Conservation (phyloP, 2,113 vertebrate genomes). For the Saguinus imperator region DNA sequence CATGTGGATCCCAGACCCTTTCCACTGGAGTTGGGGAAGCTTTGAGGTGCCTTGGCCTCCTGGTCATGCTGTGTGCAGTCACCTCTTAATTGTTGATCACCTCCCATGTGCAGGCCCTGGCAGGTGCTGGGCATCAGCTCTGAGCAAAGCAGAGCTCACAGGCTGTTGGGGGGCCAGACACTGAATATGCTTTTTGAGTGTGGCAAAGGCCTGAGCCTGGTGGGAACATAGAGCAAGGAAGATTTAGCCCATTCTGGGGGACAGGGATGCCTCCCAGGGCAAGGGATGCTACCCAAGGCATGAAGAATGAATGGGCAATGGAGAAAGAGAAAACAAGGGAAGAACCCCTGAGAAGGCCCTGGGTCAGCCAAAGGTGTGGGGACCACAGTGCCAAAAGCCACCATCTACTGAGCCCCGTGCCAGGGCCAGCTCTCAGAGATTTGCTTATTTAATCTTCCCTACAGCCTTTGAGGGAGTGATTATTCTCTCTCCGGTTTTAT, state of each 20-base stretch:
- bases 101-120: background rate
- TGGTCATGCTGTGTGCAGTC: background rate
- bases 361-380: no score
- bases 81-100: background rate
- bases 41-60: background rate
- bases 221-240: background rate
- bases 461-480: background rate
- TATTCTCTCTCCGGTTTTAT: background rate
- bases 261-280: background rate
- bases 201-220: background rate
- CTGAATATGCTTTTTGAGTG: background rate
- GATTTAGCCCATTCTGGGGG: background rate
- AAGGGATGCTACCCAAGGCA: background rate
- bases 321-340: background rate
- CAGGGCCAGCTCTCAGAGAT: background rate
- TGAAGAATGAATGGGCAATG: background rate
- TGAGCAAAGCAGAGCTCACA: background rate
- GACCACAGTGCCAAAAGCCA: no score
- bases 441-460: background rate
- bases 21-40: background rate
- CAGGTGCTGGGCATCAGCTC: background rate
- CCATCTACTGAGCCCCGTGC: background rate
- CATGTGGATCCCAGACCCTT: background rate
- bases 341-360: background rate
- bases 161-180: background rate